A percentile compares a stretch with the other conserved stretches of the same genome.
phyloP scores from a whole-genome alignment of 1,140 invertebrate genomes.

The Copidosoma floridanum region DNA sequence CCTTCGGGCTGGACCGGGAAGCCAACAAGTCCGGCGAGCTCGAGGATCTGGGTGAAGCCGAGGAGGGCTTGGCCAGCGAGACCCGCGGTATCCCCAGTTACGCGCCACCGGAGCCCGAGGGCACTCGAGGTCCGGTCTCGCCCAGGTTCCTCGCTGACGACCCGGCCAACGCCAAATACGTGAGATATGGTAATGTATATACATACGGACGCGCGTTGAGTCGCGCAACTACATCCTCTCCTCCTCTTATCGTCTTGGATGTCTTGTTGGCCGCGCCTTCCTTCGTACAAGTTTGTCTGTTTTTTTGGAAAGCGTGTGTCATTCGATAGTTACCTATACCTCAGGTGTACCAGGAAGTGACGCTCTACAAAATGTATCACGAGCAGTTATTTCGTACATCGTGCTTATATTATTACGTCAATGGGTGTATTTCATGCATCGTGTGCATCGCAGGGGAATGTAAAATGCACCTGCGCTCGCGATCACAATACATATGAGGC shows the following conservation, averaged over 20 bases:
- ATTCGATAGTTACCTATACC: too few relatives aligned
- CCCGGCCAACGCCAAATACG: slow-evolving; percentile 41
- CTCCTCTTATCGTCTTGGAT: slow-evolving; percentile 5
- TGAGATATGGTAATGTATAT: slow-evolving; percentile 52
- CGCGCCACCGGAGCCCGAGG: not conserved
- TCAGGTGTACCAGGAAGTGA: too few relatives aligned
- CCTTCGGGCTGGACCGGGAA: slow-evolving; percentile 23
- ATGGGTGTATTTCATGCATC: too few relatives aligned
- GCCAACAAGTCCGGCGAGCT: not conserved
- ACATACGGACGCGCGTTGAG: too few relatives aligned
- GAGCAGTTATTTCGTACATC: too few relatives aligned
- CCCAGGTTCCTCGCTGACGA: slow-evolving; percentile 12
- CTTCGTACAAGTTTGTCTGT: too few relatives aligned
- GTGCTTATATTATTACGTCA: too few relatives aligned
- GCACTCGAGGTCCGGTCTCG: not conserved
- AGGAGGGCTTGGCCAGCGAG: not conserved
- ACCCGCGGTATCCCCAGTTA: too few relatives aligned
- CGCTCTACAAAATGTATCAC: too few relatives aligned
- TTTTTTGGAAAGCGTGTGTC: too few relatives aligned
- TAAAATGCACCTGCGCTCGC: slow-evolving; percentile 9
- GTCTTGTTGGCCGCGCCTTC: not conserved
- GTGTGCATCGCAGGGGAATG: too few relatives aligned
- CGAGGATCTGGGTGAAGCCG: slow-evolving; percentile 25
- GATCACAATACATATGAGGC: slow-evolving; percentile 1
- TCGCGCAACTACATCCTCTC: not conserved